Percentiles rank a stretch among this genome's conserved stretches.
Evolutionary conservation across 2,797 vertebrate species (phyloP).

Genomic region (Peromyscus attwateri): DNA sequence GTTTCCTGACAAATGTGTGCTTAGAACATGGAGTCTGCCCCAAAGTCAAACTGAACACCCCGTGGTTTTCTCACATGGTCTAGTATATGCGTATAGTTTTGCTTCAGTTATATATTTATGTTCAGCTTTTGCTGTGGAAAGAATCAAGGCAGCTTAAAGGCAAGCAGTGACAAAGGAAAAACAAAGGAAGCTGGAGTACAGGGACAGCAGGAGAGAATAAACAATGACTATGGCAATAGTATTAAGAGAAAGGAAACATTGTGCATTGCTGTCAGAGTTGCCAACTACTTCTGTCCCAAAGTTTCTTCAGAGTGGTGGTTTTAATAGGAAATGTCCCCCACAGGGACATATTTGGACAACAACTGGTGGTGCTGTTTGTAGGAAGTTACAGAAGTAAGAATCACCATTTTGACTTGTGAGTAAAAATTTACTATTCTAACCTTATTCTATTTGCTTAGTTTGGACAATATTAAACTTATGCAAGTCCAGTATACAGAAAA

Average conservation of each 20-base stretch:
- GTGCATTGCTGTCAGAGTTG: not conserved
- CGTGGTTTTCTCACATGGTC: not conserved
- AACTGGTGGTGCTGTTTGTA: not conserved
- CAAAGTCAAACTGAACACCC: not conserved
- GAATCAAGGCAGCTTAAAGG: conserved; percentile 3
- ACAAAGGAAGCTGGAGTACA: not conserved
- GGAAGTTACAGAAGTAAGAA: conserved; percentile 15
- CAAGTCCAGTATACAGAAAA: not conserved
- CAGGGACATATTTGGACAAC: too few relatives aligned
- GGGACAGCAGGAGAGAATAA: not conserved
- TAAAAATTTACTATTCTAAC: conserved; percentile 29
- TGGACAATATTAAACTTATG: not conserved
- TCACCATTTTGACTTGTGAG: conserved; percentile 17
- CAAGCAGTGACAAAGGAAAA: not conserved
- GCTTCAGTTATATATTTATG: not conserved
- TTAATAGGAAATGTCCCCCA: not conserved
- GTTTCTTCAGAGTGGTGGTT: not conserved
- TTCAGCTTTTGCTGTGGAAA: not conserved
- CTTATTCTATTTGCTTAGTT: not conserved
- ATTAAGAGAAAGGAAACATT: not conserved
- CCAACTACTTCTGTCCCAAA: not conserved
- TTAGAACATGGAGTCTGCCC: not conserved
- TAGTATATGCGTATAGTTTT: not conserved
- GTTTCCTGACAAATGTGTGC: not conserved
- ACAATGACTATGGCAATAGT: not conserved